Base-by-base conservation (phyloP, 2,888 invertebrate genomes). In the Mesochorus sp. region DNA sequence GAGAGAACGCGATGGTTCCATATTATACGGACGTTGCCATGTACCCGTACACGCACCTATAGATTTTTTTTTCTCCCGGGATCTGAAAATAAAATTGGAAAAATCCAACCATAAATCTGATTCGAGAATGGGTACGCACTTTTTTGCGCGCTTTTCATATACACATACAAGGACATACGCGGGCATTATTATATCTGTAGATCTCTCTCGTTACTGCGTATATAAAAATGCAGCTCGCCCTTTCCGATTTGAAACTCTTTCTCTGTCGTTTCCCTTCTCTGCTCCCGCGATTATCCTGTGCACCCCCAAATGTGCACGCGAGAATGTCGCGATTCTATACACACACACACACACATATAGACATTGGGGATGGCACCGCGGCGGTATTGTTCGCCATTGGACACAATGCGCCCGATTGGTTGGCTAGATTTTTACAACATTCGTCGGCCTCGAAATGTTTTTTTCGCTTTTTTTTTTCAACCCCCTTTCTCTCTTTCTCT, bases 321-420 rank as follows among this genome's bases (percentile, higher is more conserved):
- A 62, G 55, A 76, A 68, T 80, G 80, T 72, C 73, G n/a, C n/a
- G 79, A 72, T 71, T 80, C 67, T 55, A n/a, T n/a, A n/a, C n/a
- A n/a, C n/a, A n/a, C n/a, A n/a, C n/a, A n/a, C n/a, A n/a, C n/a
- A n/a, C n/a, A n/a, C n/a, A n/a, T n/a, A n/a, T n/a, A n/a, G n/a
- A 66, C 80, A 79, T 82, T 57, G 79, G 78, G 39, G 28, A 80
- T 71, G 68, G 72, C 76, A 76, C 62, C 62, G 34, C 75, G 79
- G 82, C 82, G 83, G 88, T 86, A 87, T 88, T 88, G 88, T 88
- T 85, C 86, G 79, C 82, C 82, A 85, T 82, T 83, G 85, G 84
- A 85, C 85, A 89, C 89, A 90, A 90, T 89, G 85, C 86, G 84
- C 82, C 83, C 89, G 88, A 90, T 90, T 89, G 88, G 88, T 85